Conservation (phyloP, 2,113 vertebrate genomes). For the Eonycteris spelaea region DNA sequence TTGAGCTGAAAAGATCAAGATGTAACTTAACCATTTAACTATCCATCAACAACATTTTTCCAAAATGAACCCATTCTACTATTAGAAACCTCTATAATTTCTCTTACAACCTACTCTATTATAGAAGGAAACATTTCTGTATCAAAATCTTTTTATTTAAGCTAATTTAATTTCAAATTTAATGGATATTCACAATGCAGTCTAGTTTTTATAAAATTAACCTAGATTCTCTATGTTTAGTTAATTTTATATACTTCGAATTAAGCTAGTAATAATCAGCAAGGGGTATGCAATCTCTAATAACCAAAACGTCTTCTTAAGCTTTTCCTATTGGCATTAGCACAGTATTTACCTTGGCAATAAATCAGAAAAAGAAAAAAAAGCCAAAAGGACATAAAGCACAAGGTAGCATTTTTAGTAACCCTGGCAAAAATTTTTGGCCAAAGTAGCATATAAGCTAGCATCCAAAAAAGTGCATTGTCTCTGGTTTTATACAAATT, state of each 20-base stretch:
- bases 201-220: background rate
- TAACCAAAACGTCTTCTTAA: slow-evolving; percentile 10
- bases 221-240: background rate
- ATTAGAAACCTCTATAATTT: background rate
- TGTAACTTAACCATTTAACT: background rate
- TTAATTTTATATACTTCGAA: slow-evolving; percentile 17
- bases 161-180: slow-evolving; percentile 19
- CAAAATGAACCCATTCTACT: background rate
- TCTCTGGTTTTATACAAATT: slow-evolving; percentile 20
- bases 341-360: slow-evolving; percentile 50
- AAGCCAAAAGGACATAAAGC: slow-evolving; percentile 56
- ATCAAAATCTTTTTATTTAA: background rate
- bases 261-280: background rate
- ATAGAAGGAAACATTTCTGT: background rate
- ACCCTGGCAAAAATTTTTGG: slow-evolving; percentile 57
- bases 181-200: background rate
- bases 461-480: slow-evolving; percentile 31
- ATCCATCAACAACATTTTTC: background rate
- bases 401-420: slow-evolving; percentile 52
- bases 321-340: slow-evolving; percentile 36
- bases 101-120: background rate
- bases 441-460: slow-evolving; percentile 4
- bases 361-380: slow-evolving; percentile 1
- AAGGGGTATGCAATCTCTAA: background rate
- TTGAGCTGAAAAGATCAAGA: background rate